Percentiles rank a stretch among this genome's conserved stretches.
Conservation (phyloP, 1,140 invertebrate genomes). For the Sipha flava region DNA sequence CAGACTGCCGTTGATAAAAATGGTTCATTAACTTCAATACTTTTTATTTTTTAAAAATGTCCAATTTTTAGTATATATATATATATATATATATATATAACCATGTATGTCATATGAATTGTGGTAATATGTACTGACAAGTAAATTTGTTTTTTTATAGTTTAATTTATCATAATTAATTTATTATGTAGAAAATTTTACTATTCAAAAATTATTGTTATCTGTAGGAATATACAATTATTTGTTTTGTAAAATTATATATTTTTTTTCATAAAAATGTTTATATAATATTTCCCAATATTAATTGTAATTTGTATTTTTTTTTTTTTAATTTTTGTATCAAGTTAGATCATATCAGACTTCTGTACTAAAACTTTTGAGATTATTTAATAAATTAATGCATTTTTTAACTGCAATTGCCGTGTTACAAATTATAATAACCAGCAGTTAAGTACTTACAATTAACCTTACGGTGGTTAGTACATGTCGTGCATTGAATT, state of each 20-base stretch:
- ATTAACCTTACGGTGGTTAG: no score
- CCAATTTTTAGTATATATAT: neutral
- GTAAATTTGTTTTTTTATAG: neutral
- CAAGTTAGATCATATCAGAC: neutral
- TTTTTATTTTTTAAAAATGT: neutral
- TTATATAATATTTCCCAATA: neutral
- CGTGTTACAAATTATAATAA: neutral
- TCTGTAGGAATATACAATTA: no score
- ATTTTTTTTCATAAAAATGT: neutral
- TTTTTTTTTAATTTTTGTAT: neutral
- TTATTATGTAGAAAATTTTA: neutral
- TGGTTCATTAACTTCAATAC: neutral
- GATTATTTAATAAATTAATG: slow-evolving; percentile 5
- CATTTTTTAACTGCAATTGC: neutral
- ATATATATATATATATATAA: neutral
- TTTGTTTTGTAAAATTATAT: no score
- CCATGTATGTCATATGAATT: neutral
- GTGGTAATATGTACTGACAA: neutral
- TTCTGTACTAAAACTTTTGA: neutral
- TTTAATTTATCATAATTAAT: neutral
- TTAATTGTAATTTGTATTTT: neutral
- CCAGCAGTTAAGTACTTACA: no score
- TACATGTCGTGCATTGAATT: no score
- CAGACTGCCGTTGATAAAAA: neutral
- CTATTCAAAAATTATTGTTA: neutral